Evolutionary conservation across 2,797 vertebrate species (phyloP), one percentile per base, ranked within the genome.

Genomic region (Spondyliosoma cantharus): DNA sequence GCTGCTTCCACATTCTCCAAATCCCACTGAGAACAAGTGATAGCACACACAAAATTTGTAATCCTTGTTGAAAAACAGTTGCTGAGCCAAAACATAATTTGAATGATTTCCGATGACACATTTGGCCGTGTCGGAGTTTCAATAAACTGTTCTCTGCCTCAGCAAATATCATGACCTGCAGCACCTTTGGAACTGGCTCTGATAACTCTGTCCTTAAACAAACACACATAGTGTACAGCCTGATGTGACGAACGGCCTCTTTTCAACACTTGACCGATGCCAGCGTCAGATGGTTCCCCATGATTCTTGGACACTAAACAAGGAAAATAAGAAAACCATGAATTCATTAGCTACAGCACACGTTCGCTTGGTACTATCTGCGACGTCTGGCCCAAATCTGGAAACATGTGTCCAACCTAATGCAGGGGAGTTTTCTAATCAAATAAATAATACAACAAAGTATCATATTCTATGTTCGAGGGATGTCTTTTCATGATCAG

Each of bases 181-280:
- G 16, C 22, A 25, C 42, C 50, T 83, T 74, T 63, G 54, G 57
- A 70, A 60, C 63, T 70, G 71, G 48, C 72, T 77, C 69, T 83
- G 66, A 84, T 74, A 76, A 52, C 57, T 57, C 11, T 46, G 29
- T 58, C 32, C 70, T 68, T 74, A 75, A 56, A 62, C 82, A 90
- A 86, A 87, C 77, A 80, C 53, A 60, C 58, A 71, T 43, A 6
- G 60, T 57, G 50, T 69, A 42, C 56, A 78, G 70, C 63, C 61
- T 56, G 69, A 71, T 81, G 46, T 54, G 58, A 78, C 27, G 15
- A 37, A 62, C 46, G 43, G 49, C 58, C 56, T 71, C 60, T 62
- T 90, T 81, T 86, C 88, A 87, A n/a, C 84, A 86, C 80, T 24
- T 24, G n/a, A 58, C 29, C 29, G 25, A 20, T 56, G 80, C 74